Conservation (phyloP, 2,797 vertebrate genomes). For the Caiman crocodilus region DNA sequence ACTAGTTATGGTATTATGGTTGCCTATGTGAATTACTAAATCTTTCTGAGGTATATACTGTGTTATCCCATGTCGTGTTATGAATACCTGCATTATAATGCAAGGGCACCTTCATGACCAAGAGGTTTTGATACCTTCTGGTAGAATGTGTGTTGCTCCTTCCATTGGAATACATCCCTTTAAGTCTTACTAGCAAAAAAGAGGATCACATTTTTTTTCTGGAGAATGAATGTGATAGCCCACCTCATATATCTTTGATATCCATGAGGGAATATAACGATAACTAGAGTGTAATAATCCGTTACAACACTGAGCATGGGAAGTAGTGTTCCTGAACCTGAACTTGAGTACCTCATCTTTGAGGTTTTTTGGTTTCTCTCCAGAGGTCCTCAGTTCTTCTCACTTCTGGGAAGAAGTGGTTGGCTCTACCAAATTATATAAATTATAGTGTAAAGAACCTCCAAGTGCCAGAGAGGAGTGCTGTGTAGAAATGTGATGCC, state of each 20-base stretch:
- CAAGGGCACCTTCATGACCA: neutral
- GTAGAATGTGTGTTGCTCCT: neutral
- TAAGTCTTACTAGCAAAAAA: neutral
- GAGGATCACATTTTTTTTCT: neutral
- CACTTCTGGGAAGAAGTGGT: neutral
- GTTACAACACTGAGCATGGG: neutral
- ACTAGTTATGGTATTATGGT: neutral
- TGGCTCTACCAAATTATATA: conserved; percentile 3
- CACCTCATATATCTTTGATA: conserved; percentile 3
- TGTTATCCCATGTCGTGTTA: neutral
- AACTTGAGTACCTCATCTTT: conserved; percentile 33
- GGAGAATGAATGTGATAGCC: neutral
- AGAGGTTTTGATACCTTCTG: neutral
- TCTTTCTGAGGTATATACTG: neutral
- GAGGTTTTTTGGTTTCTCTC: neutral
- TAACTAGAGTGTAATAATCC: conserved; percentile 6
- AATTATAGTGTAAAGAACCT: neutral
- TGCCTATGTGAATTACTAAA: neutral
- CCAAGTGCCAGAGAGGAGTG: neutral
- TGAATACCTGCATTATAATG: neutral
- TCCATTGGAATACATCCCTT: neutral
- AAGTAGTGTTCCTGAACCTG: neutral
- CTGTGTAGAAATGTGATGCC: neutral
- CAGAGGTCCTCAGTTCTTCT: neutral
- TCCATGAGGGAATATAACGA: neutral